phyloP scores from a whole-genome alignment of 2,888 invertebrate genomes.

The Neelides folsomi region DNA sequence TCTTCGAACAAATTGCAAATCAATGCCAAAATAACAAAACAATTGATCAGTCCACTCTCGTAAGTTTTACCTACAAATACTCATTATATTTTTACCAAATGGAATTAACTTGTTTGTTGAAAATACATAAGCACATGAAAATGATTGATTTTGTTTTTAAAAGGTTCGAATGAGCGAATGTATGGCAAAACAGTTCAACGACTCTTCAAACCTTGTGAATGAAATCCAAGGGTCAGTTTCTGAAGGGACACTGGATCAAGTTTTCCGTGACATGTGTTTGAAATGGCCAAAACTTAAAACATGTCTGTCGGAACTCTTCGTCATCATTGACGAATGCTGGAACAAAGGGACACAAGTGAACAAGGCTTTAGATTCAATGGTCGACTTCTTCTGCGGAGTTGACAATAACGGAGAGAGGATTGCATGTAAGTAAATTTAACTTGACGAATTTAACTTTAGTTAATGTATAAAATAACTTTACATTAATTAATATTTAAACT shows the following conservation, averaged over 20 bases:
- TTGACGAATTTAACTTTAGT: too few relatives aligned
- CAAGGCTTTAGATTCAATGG: constrained; percentile 21
- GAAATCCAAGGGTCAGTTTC: constrained; percentile 29
- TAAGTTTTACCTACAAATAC: too few relatives aligned
- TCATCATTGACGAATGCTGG: constrained; percentile 30
- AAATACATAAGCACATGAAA: too few relatives aligned
- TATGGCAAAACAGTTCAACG: constrained; percentile 23
- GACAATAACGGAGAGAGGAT: constrained; percentile 29
- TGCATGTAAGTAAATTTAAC: constrained; percentile 13
- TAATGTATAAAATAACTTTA: background rate
- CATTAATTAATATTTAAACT: background rate
- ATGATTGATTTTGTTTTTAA: too few relatives aligned
- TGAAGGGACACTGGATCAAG: constrained; percentile 28
- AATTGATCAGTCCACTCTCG: too few relatives aligned
- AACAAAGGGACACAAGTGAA: constrained; percentile 24
- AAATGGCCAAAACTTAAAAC: constrained; percentile 28
- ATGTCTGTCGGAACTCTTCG: constrained; percentile 19
- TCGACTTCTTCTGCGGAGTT: constrained; percentile 30
- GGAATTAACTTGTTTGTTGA: too few relatives aligned
- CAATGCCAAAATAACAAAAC: too few relatives aligned
- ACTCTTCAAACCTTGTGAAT: constrained; percentile 12
- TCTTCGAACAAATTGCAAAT: too few relatives aligned
- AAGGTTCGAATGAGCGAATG: constrained; percentile 12
- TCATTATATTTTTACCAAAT: too few relatives aligned
- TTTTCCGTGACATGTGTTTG: constrained; percentile 24